These are phyloP conservation scores for Herpailurus yagouaroundi DNA, from an alignment of 2,113 vertebrate species.

Conservation along the genomic window DNA sequence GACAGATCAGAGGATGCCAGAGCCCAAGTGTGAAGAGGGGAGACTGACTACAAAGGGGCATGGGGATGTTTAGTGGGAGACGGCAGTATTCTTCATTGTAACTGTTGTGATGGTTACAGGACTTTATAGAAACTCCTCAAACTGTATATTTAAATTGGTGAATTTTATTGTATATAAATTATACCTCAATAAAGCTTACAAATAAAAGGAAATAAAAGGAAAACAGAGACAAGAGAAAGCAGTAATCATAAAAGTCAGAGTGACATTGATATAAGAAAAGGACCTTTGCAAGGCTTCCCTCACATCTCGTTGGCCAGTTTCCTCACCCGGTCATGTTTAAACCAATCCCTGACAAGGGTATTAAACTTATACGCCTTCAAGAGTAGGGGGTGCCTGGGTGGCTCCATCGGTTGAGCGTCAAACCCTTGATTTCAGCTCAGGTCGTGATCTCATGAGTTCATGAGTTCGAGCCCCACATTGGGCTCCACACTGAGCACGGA, in stretches of 20 bases:
- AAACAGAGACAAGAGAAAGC: not conserved
- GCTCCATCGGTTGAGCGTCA: no score
- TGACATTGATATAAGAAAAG: not conserved
- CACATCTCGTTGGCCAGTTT: not conserved
- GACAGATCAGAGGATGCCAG: not conserved
- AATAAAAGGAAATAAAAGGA: not conserved
- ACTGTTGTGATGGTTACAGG: not conserved
- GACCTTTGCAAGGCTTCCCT: not conserved
- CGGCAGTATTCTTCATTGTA: not conserved
- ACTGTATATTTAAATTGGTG: not conserved
- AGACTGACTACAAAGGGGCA: not conserved
- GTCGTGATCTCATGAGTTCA: no score
- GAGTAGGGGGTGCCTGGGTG: no score
- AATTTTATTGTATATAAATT: not conserved
- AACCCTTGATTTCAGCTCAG: no score
- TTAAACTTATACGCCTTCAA: not conserved
- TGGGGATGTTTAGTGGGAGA: not conserved
- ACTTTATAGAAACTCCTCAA: conserved; percentile 1
- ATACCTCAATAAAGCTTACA: not conserved
- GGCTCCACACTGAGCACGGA: no score
- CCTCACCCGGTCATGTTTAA: not conserved
- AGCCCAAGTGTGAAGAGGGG: not conserved
- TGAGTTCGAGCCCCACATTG: no score
- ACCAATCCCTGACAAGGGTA: not conserved
- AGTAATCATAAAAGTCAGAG: not conserved